A percentile compares a stretch with the other conserved stretches of the same genome.
Evolutionary conservation across 2,797 vertebrate genomes (phyloP).

Genomic region (Simalia tracyae): DNA sequence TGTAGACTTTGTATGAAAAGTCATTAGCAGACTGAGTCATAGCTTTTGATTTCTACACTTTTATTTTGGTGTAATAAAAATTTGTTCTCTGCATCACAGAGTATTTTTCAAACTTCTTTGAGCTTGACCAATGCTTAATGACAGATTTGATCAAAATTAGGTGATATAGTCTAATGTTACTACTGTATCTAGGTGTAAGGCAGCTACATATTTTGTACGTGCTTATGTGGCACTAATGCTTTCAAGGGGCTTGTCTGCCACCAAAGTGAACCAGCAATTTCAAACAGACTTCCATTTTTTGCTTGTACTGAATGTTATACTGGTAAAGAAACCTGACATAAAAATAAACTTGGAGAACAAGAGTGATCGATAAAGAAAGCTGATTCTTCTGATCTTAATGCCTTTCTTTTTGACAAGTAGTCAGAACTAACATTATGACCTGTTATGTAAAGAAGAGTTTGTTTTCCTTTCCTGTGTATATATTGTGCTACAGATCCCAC

Average conservation of each 20-base stretch:
- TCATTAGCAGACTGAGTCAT: slow-evolving; percentile 6
- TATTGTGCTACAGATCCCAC: neutral
- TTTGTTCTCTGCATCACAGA: slow-evolving; percentile 26
- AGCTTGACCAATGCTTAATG: slow-evolving; percentile 12
- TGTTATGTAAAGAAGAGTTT: neutral
- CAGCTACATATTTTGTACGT: neutral
- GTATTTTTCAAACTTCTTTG: slow-evolving; percentile 19
- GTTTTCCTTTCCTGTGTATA: neutral
- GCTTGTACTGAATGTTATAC: fast-evolving
- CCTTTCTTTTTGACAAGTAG: neutral
- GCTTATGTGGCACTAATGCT: neutral
- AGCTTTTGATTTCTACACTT: slow-evolving; percentile 34
- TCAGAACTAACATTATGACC: neutral
- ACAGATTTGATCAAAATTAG: slow-evolving; percentile 41
- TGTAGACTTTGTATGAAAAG: slow-evolving; percentile 9
- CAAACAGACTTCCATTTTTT: neutral
- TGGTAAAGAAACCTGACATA: neutral
- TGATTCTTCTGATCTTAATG: neutral
- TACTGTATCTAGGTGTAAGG: slow-evolving; percentile 15
- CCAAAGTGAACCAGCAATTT: neutral
- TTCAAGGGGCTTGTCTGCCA: neutral
- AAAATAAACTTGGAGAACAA: neutral
- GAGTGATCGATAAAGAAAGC: neutral
- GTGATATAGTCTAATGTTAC: slow-evolving; percentile 43
- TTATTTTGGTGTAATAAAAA: slow-evolving; percentile 25